Evolutionary conservation across 2,113 vertebrate genomes (phyloP).

Genomic region (Butorides virescens): DNA sequence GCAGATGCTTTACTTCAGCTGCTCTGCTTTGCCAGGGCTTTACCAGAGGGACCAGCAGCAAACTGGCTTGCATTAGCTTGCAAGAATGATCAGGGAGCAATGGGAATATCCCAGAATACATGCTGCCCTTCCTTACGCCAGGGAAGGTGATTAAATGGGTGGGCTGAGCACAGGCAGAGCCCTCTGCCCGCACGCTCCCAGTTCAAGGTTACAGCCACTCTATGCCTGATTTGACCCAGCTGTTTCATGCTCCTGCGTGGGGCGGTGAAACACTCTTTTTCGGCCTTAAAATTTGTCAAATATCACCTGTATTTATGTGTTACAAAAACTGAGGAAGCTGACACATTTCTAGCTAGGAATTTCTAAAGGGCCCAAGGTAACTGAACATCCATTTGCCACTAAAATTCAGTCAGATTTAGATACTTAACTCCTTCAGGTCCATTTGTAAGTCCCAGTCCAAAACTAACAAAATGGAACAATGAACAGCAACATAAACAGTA

Average conservation of each 20-base stretch:
- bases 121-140: not conserved
- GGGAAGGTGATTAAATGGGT: accelerated
- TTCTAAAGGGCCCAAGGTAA: not conserved
- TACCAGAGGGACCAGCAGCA: not conserved
- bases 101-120: not conserved
- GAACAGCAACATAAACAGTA: not conserved
- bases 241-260: not conserved
- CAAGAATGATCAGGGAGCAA: not conserved
- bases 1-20: not conserved
- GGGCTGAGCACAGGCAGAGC: not conserved
- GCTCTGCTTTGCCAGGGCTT: not conserved
- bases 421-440: not conserved
- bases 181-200: not conserved
- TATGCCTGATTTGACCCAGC: accelerated
- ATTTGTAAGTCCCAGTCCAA: not conserved
- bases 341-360: not conserved
- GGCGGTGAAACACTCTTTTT: not conserved
- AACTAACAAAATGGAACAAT: not conserved
- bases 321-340: not conserved
- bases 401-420: not conserved
- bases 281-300: not conserved
- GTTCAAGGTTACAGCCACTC: not conserved
- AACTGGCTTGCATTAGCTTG: not conserved
- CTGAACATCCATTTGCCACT: not conserved
- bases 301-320: not conserved